Percentiles rank a stretch among this genome's conserved stretches.
Evolutionary conservation across 2,888 invertebrate species (phyloP).

Genomic region (Pollenia griseotomentosa): DNA sequence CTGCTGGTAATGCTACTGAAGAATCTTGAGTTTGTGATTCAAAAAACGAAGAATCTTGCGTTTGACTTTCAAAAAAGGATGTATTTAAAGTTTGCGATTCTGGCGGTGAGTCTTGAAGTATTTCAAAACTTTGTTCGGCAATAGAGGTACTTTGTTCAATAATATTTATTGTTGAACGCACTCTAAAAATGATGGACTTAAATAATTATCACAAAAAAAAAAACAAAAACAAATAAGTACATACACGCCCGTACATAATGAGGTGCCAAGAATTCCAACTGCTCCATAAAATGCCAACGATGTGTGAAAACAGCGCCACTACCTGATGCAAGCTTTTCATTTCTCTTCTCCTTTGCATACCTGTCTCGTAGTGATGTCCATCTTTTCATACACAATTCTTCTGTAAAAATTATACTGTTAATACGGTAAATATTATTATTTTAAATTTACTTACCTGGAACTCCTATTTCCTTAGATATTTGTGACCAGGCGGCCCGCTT

Average conservation of each 20-base stretch:
- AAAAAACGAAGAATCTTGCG: neutral
- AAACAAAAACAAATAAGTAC: neutral
- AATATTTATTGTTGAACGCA: slow-evolving; percentile 13
- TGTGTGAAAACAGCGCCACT: neutral
- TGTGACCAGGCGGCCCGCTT: neutral
- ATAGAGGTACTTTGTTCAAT: neutral
- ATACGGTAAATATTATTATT: neutral
- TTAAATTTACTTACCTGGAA: slow-evolving; percentile 1
- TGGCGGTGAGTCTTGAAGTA: neutral
- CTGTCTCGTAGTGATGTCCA: slow-evolving; percentile 9
- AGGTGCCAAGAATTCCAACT: slow-evolving; percentile 19
- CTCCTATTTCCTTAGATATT: slow-evolving; percentile 1
- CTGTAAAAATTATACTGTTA: slow-evolving; percentile 2
- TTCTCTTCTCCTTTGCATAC: neutral
- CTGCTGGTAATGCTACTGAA: neutral
- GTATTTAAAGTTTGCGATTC: neutral
- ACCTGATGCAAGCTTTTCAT: neutral
- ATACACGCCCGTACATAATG: slow-evolving; percentile 15
- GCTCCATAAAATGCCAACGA: slow-evolving; percentile 3
- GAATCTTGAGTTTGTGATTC: slow-evolving; percentile 3
- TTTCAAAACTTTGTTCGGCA: neutral
- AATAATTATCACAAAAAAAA: no score
- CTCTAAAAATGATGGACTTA: neutral
- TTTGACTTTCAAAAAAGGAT: neutral
- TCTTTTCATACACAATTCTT: neutral